phyloP scores from a whole-genome alignment of 1,140 invertebrate genomes.

The Neoseiulus cucumeris region DNA sequence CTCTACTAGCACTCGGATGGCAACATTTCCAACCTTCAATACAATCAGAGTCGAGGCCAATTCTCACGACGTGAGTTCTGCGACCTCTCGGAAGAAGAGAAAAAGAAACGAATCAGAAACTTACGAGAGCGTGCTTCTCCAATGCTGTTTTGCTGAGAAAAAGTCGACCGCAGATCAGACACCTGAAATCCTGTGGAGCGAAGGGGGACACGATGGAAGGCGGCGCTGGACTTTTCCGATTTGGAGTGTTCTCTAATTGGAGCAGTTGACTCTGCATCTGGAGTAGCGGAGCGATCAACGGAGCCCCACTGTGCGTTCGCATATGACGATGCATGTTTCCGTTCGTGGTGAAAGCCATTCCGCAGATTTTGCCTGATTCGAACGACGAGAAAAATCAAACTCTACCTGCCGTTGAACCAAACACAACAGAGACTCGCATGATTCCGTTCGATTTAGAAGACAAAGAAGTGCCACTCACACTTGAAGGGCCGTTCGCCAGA shows the following conservation, averaged over 20 bases:
- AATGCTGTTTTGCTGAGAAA: background rate
- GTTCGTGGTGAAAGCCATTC: slow-evolving; percentile 63
- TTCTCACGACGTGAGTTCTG: too few relatives aligned
- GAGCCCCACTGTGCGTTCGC: slow-evolving; percentile 38
- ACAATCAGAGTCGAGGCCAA: too few relatives aligned
- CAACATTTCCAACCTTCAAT: too few relatives aligned
- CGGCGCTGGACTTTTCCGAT: background rate
- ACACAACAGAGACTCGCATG: too few relatives aligned
- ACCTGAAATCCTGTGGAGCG: background rate
- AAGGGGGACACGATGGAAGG: background rate
- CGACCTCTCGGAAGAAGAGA: too few relatives aligned
- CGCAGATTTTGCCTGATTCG: slow-evolving; percentile 36
- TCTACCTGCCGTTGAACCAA: too few relatives aligned
- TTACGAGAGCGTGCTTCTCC: background rate
- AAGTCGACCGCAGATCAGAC: slow-evolving; percentile 5
- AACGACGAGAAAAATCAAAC: too few relatives aligned
- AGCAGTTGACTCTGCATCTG: background rate
- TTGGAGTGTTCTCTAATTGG: background rate
- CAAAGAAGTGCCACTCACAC: slow-evolving; percentile 34
- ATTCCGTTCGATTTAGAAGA: background rate
- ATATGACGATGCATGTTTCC: slow-evolving; percentile 70
- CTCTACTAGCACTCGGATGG: too few relatives aligned
- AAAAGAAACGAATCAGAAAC: background rate
- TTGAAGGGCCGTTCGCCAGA: slow-evolving; percentile 51
- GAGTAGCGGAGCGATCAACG: background rate